phyloP scores from a whole-genome alignment of 2,888 invertebrate genomes.

The Apantesis nais region DNA sequence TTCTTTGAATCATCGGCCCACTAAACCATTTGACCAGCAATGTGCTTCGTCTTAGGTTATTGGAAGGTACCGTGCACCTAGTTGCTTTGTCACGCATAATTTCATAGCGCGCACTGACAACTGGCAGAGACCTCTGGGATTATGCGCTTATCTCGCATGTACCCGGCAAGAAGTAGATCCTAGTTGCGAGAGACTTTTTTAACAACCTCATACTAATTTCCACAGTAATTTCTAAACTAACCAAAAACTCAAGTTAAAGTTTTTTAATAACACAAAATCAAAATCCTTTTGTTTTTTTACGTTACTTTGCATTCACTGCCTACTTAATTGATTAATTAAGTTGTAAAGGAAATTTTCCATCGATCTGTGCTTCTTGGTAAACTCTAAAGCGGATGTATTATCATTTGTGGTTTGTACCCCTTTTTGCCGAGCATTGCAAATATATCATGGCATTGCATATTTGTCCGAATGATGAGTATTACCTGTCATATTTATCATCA shows the following conservation, averaged over 20 bases:
- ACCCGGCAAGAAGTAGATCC: conserved; percentile 69
- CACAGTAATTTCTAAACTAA: conserved; percentile 37
- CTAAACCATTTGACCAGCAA: conserved; percentile 73
- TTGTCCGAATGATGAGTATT: conserved; percentile 60
- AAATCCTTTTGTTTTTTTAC: conserved; percentile 50
- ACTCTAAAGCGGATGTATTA: conserved; percentile 82
- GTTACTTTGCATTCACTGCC: conserved; percentile 69
- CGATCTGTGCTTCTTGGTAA: conserved; percentile 84
- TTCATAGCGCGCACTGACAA: conserved; percentile 77
- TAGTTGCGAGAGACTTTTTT: conserved; percentile 56
- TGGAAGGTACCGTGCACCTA: conserved; percentile 78
- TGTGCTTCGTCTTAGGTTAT: conserved; percentile 77
- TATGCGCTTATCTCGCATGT: conserved; percentile 76
- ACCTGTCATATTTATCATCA: conserved; percentile 55
- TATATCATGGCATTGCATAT: conserved; percentile 73
- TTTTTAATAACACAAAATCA: conserved; percentile 33
- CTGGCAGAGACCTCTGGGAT: conserved; percentile 54
- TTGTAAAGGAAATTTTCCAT: conserved; percentile 60
- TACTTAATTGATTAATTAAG: conserved; percentile 56
- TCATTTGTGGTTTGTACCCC: conserved; percentile 80
- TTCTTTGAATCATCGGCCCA: conserved; percentile 77
- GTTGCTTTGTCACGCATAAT: conserved; percentile 82
- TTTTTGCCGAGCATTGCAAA: conserved; percentile 75
- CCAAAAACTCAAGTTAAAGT: conserved; percentile 28
- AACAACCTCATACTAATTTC: conserved; percentile 39